These are phyloP conservation scores for Platyscapa corneri DNA, from an alignment of 1,140 invertebrate genomes.

Conservation along the genomic window DNA sequence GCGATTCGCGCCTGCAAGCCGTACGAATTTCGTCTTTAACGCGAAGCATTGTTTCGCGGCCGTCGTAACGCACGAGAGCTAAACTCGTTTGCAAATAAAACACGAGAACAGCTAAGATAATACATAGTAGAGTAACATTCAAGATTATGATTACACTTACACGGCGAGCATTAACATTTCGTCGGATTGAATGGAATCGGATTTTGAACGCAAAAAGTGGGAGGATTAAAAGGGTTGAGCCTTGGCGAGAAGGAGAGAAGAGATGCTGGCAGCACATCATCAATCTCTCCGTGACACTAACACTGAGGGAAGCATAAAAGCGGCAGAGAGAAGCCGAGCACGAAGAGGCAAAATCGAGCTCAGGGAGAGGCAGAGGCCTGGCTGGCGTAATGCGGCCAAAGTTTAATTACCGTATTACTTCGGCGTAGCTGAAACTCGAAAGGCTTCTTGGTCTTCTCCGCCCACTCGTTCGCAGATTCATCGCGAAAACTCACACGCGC, in stretches of 20 bases:
- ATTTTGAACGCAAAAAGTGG: conserved; percentile 52
- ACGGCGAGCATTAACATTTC: conserved; percentile 32
- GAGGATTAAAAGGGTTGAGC: conserved; percentile 37
- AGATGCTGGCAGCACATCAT: conserved; percentile 4
- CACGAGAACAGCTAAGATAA: neutral
- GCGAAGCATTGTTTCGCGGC: neutral
- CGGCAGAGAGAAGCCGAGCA: conserved; percentile 36
- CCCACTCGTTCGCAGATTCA: conserved; percentile 56
- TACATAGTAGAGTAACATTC: neutral
- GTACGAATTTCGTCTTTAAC: neutral
- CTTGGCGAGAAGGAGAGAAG: neutral
- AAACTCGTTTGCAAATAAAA: neutral
- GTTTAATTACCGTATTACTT: conserved; percentile 73
- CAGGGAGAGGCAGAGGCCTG: conserved; percentile 7
- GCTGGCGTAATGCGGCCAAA: conserved; percentile 68
- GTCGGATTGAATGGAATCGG: conserved; percentile 50
- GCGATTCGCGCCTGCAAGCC: neutral
- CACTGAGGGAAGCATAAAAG: conserved; percentile 14
- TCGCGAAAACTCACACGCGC: conserved; percentile 37
- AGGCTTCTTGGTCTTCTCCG: conserved; percentile 57
- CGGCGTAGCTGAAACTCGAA: conserved; percentile 49
- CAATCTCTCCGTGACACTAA: conserved; percentile 16
- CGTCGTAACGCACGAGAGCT: no score
- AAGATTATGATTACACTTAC: neutral
- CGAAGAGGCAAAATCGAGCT: neutral